Base-by-base conservation (phyloP, 2,797 vertebrate species). In the Acomys russatus region DNA sequence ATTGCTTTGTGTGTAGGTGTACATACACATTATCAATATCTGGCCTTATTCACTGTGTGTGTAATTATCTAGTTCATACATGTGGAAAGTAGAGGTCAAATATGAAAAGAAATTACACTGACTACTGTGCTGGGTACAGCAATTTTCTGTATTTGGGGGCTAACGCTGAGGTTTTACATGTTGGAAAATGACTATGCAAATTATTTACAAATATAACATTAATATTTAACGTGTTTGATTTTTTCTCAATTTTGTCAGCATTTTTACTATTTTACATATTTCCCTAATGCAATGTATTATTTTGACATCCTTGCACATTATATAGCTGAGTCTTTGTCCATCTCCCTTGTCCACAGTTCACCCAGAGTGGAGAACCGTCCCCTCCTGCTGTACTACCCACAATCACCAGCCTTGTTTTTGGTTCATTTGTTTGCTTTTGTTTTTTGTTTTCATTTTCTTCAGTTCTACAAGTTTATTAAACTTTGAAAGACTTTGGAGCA, bases 41-140 rank as follows among this genome's bases (percentile, higher is more conserved):
- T 63, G 78, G 1, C 23, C 28, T 15, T 33, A 17, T 11, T 35
- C 9, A 23, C 1, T 20, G 0, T 17, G 4, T 28, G 5, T 56
- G 9, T 61, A 82, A 59, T 76, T 59, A 79, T 49, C 51, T 66
- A 59, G 7, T 10, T 88, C 63, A 74, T 35, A 73, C 20, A 66
- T 54, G 14, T 56, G 38, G 6, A 84, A 70, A 54, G 20, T 66
- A 10, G 64, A 77, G n/a, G 33, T 88, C 44, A 85, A 22, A 9
- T 63, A 6, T 73, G 8, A 56, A 92, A 88, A 63, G 51, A 3
- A 44, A 23, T 64, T 63, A 44, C 51, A 77, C 79, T 77, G 12
- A 63, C 44, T 30, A 30, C 12, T 63, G 9, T 38, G 30, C 6
- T 49, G 56, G 84, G 20, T 9, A 35, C 7, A 49, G 18, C 4